Conservation (phyloP, 1,140 invertebrate genomes). For the Leptinotarsa undecemlineata region DNA sequence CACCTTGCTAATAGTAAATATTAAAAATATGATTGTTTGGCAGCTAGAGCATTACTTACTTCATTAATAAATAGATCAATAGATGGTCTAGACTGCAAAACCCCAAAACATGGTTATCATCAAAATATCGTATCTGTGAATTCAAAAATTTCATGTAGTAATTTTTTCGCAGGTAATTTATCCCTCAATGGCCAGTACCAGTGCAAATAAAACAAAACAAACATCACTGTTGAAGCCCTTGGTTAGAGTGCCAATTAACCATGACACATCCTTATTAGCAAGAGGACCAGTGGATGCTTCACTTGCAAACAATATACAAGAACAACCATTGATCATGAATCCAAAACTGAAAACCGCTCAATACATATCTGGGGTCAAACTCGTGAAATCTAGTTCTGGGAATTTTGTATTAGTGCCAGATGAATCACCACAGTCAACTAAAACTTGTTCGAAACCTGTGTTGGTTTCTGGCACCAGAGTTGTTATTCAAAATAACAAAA, state of each 20-base stretch:
- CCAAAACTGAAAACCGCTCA: neutral
- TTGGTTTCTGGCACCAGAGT: neutral
- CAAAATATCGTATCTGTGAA: too few species aligned
- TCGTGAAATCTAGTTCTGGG: neutral
- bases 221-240: neutral
- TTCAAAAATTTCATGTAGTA: too few species aligned
- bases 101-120: too few species aligned
- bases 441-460: neutral
- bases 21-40: too few species aligned
- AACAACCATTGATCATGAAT: neutral
- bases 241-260: slow-evolving; percentile 2
- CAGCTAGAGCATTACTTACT: too few species aligned
- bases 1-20: too few species aligned
- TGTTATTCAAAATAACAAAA: slow-evolving; percentile 3
- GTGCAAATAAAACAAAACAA: too few species aligned
- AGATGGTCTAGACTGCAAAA: too few species aligned
- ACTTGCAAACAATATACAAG: neutral
- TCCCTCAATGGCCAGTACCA: too few species aligned
- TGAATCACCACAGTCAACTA: neutral
- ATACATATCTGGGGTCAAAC: slow-evolving; percentile 1
- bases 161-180: too few species aligned
- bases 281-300: neutral
- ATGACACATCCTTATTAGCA: neutral
- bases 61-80: too few species aligned
- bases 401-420: neutral